Evolutionary conservation across 1,140 invertebrate genomes (phyloP), one percentile per base, ranked within the genome.

Genomic region (Magallana angulata): DNA sequence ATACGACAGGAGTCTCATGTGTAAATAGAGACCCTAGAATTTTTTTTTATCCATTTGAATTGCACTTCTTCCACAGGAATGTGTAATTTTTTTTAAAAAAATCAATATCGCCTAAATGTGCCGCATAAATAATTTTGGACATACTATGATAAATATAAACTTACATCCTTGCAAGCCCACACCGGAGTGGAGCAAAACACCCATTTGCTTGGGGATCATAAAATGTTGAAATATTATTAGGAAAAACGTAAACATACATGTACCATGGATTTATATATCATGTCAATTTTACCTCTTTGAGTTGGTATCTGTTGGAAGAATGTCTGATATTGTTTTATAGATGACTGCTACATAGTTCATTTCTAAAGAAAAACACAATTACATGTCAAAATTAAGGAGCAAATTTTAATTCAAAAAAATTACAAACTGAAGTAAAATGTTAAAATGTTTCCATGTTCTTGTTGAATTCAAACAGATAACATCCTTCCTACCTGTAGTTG

Each of bases 321-420:
- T 76, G 11, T 76, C 68, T 30, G 68, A 76, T 3, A 76, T 30
- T 12, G 68, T 76, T 24, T 30, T 76, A 30, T 76, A 76, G 24
- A 76, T 76, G 1, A 76, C 68, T 30, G 68, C 68, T 30, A 76
- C 68, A 36, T 76, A 76, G 14, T 18, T 76, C 24, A 76, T 76
- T 4, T 7, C 68, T 76, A 30, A 76, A 76, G 11, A 24, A 71
- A 76, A 76, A 30, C 11, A 64, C 7, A 7, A 64, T 64, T 1
- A 64, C 18, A 64, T 64, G 12, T 16, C 7, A 64, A 16, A 18
- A 16, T 64, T 14, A 48, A 48, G 60, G 7, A 64, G 16, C 16
- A 5, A 16, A 62, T 12, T 12, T 16, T 62, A 12, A n/a, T n/a
- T n/a, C 11, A 62, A 48, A 48, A 48, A 48, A 5, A 1, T 24